Evolutionary conservation across 2,888 invertebrate species (phyloP).

Genomic region (Plemyria rubiginata): DNA sequence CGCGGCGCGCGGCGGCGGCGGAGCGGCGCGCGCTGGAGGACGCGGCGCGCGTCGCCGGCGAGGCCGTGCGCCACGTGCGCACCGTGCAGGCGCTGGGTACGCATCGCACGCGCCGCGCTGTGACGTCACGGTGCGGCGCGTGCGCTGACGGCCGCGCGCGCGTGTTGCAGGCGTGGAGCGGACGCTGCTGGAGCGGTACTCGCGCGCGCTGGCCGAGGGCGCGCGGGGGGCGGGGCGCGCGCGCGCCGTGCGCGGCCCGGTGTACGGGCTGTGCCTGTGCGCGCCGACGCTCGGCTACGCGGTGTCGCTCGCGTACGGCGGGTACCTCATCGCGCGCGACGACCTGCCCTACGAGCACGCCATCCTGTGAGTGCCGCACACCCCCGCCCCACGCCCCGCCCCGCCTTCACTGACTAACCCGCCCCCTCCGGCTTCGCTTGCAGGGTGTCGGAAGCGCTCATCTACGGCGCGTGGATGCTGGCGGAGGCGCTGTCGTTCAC

Average conservation of each 20-base stretch:
- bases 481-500: constrained; percentile 91
- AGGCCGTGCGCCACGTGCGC: constrained; percentile 87
- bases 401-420: no score
- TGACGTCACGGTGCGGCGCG: constrained; percentile 77
- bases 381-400: no score
- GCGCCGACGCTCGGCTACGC: constrained; percentile 90
- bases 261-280: constrained; percentile 88
- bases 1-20: constrained; percentile 76
- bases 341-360: constrained; percentile 86
- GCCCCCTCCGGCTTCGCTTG: not conserved
- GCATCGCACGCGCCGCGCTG: constrained; percentile 86
- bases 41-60: constrained; percentile 86
- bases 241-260: constrained; percentile 86
- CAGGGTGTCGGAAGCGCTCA: constrained; percentile 90
- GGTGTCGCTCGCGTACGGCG: constrained; percentile 89
- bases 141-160: constrained; percentile 35
- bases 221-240: constrained; percentile 69
- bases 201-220: constrained; percentile 25
- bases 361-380: constrained; percentile 85
- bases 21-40: constrained; percentile 85
- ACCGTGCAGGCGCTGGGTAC: constrained; percentile 87
- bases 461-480: constrained; percentile 92
- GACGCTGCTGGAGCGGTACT: constrained; percentile 71
- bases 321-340: constrained; percentile 86
- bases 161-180: constrained; percentile 62